Evolutionary conservation across 2,797 vertebrate species (phyloP).

Genomic region (Notoglanidium macrostoma): DNA sequence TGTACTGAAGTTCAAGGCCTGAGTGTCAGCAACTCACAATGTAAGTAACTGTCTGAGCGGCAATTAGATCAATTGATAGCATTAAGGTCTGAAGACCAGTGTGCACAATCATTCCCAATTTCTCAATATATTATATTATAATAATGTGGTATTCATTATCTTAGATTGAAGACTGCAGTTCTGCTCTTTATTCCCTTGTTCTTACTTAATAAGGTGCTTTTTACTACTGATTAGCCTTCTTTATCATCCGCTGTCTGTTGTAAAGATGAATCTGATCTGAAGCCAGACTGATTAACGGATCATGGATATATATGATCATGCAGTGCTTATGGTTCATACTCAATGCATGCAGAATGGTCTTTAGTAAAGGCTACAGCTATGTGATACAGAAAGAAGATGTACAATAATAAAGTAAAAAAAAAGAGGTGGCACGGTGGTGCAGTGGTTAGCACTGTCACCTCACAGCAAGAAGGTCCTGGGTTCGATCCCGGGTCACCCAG

Average conservation of each 20-base stretch:
- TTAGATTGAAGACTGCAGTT: not conserved
- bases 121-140: not conserved
- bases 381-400: not conserved
- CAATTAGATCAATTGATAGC: not conserved
- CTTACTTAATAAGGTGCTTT: not conserved
- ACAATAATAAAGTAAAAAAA: not conserved
- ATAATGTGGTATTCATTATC: not conserved
- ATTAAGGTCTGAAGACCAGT: not conserved
- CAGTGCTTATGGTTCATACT: not conserved
- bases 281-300: not conserved
- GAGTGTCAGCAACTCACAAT: not conserved
- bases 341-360: not conserved
- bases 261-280: not conserved
- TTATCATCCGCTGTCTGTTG: not conserved
- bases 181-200: not conserved
- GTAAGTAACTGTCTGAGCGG: not conserved
- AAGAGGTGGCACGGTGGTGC: too few relatives aligned
- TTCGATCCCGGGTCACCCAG: too few relatives aligned
- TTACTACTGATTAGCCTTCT: slow-evolving; percentile 2
- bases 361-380: not conserved
- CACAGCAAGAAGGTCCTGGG: too few relatives aligned
- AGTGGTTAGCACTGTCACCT: too few relatives aligned
- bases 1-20: not conserved
- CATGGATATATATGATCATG: slow-evolving; percentile 6
- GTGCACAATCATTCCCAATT: not conserved